phyloP scores from a whole-genome alignment of 2,888 invertebrate species.

The Mythimna ferrago region DNA sequence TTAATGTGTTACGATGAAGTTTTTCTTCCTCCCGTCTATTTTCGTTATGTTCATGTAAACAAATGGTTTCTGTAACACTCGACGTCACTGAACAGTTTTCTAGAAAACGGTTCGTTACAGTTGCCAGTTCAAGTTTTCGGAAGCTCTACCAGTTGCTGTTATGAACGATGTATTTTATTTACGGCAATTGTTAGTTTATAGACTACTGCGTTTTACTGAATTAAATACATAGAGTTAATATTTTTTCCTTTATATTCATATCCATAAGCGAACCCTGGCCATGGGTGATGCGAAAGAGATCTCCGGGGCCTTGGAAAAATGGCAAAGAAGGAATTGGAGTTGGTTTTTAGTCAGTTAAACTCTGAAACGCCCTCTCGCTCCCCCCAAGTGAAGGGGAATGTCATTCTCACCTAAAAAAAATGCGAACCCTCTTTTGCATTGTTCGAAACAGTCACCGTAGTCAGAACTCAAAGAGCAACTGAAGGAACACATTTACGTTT shows the following conservation, averaged over 20 bases:
- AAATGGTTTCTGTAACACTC: constrained; percentile 60
- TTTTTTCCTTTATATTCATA: not conserved
- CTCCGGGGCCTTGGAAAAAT: too few species aligned
- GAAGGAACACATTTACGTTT: too few species aligned
- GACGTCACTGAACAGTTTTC: constrained; percentile 39
- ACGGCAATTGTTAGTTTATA: not conserved
- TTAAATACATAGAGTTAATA: not conserved
- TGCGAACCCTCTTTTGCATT: too few species aligned
- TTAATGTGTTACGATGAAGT: constrained; percentile 63
- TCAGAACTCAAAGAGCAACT: too few species aligned
- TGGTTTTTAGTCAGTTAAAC: too few species aligned
- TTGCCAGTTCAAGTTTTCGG: constrained; percentile 33
- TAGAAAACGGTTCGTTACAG: constrained; percentile 30
- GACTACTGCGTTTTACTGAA: constrained; percentile 2
- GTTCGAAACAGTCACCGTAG: too few species aligned
- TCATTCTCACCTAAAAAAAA: too few species aligned
- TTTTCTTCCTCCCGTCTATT: constrained; percentile 60
- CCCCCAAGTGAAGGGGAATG: too few species aligned
- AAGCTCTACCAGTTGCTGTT: constrained; percentile 28
- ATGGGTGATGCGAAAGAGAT: too few species aligned
- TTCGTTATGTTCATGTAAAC: constrained; percentile 58
- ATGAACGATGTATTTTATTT: constrained; percentile 8
- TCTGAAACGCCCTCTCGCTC: too few species aligned
- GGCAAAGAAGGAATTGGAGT: too few species aligned
- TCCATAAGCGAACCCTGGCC: not conserved